Conservation (phyloP, 2,113 vertebrate genomes). For the Suricata suricatta region DNA sequence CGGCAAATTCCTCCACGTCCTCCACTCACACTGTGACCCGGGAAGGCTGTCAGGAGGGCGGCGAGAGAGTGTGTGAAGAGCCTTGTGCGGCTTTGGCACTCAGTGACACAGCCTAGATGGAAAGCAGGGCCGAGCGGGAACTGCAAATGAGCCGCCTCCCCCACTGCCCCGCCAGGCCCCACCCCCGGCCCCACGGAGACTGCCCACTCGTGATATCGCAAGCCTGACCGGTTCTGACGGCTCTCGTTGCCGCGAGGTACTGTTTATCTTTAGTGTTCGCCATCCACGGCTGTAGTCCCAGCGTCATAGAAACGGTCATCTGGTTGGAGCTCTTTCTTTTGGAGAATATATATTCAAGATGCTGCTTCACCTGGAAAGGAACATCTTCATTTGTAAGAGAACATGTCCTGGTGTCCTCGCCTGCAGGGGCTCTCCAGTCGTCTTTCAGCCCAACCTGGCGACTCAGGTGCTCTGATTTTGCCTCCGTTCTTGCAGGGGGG, state of each 20-base stretch:
- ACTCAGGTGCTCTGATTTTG: neutral
- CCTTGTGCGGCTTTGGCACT: rapidly evolving
- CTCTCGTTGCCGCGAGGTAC: conserved; percentile 90
- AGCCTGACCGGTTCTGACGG: conserved; percentile 88
- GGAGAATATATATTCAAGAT: conserved; percentile 90
- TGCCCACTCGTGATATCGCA: neutral
- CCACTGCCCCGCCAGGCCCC: neutral
- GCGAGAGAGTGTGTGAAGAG: rapidly evolving
- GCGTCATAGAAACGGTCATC: conserved; percentile 88
- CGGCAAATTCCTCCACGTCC: neutral
- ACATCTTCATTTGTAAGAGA: neutral
- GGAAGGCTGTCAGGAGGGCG: no score
- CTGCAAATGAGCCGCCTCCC: neutral
- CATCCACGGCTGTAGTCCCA: conserved; percentile 90
- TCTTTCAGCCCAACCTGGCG: neutral
- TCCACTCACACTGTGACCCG: neutral
- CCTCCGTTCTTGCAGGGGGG: neutral
- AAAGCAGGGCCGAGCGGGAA: neutral
- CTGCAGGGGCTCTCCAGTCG: rapidly evolving
- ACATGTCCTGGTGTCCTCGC: neutral
- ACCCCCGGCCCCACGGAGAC: neutral
- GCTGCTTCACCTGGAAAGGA: conserved; percentile 78
- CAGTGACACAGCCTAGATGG: rapidly evolving
- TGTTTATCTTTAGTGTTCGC: conserved; percentile 83
- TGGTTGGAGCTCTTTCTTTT: conserved; percentile 92